Evolutionary conservation across 1,140 invertebrate genomes (phyloP).

Genomic region (Drosophila rhopaloa): DNA sequence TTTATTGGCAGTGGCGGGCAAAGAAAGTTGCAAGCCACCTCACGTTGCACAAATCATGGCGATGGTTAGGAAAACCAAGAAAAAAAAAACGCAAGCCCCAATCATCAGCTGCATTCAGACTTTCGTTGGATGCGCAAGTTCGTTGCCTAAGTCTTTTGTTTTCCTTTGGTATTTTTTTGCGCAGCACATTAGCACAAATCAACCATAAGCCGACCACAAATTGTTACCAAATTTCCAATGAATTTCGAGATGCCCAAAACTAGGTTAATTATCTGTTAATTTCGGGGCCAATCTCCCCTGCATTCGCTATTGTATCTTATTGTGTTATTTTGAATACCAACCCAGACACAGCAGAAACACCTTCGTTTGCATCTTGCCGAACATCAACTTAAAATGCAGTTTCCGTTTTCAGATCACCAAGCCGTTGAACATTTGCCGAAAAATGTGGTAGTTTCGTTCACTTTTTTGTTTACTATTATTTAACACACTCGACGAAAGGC

Average conservation of each 20-base stretch:
- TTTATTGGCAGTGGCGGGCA: slow-evolving; percentile 25
- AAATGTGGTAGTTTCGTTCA: slow-evolving; percentile 43
- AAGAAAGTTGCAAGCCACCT: slow-evolving; percentile 32
- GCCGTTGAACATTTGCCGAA: slow-evolving; percentile 42
- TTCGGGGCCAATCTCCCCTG: background rate
- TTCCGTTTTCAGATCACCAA: slow-evolving; percentile 35
- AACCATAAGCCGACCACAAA: slow-evolving; percentile 43
- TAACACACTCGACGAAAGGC: slow-evolving; percentile 70
- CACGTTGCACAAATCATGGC: slow-evolving; percentile 21
- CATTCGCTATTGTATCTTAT: background rate
- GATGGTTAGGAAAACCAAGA: background rate
- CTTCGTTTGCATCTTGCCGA: slow-evolving; percentile 62
- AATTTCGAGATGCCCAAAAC: slow-evolving; percentile 21
- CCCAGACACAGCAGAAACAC: slow-evolving; percentile 65
- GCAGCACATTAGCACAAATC: slow-evolving; percentile 63
- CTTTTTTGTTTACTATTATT: slow-evolving; percentile 76
- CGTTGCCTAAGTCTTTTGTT: slow-evolving; percentile 80
- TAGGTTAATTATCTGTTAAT: slow-evolving; percentile 52
- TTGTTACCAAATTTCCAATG: slow-evolving; percentile 47
- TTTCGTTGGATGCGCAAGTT: slow-evolving; percentile 46
- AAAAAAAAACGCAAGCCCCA: background rate
- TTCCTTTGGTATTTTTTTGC: slow-evolving; percentile 35
- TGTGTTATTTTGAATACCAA: slow-evolving; percentile 58
- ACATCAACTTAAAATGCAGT: slow-evolving; percentile 39
- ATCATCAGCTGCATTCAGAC: slow-evolving; percentile 29